Evolutionary conservation across 2,113 vertebrate genomes (phyloP), one percentile per base, ranked within the genome.

Genomic region (Rhineura floridana): DNA sequence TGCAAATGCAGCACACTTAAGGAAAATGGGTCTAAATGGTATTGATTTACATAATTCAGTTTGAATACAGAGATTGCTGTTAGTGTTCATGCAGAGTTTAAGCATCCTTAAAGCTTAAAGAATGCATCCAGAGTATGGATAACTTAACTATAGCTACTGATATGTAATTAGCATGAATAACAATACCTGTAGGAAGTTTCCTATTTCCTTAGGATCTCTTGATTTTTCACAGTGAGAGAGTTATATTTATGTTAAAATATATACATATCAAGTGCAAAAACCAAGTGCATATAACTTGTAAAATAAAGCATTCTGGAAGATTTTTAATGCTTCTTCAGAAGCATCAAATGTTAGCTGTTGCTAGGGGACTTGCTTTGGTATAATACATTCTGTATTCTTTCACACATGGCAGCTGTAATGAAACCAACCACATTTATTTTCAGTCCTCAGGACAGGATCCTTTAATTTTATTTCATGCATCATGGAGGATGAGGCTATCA

Each of bases 301-400:
- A 80, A 46, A 70, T 55, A 23, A 70, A 81, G 55, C 6, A 85
- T 84, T 85, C 3, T 80, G 15, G 1, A 5, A 77, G 0, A 12
- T 63, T 91, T 89, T 81, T 4, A 79, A 42, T 44, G n/a, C 83
- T 90, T 25, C 4, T 1, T 87, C 88, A 88, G 11, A 55, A 69
- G 30, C 11, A 84, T 42, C 46, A 92, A 23, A 3, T 63, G 3
- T 80, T 63, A 62, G 5, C 21, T 9, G 0, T 4, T 91, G n/a
- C 62, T 85, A 83, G 13, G 48, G 75, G 80, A 77, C 2, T 2
- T 83, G 30, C 82, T 1, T 5, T 28, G 9, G 75, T 69, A n/a
- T 48, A 90, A 88, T 30, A 1, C 9, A 76, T 39, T 67, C 36
- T 6, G 1, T 25, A 2, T 0, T 72, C 70, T 48, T 8, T 50